These are phyloP conservation scores for Vimba vimba DNA, from an alignment of 2,113 vertebrate genomes.

Conservation along the genomic window DNA sequence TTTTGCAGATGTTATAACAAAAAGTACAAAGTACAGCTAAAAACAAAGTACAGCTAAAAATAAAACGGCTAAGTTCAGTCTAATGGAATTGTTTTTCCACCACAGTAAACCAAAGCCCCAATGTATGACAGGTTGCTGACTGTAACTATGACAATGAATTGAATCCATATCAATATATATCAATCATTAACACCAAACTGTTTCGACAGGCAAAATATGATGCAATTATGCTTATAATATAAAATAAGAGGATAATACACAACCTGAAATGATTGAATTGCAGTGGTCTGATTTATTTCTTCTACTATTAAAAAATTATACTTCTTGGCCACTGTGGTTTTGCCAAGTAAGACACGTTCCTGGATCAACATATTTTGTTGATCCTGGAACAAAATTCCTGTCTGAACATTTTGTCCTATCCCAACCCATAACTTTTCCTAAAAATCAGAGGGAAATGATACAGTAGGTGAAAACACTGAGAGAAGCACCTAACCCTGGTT, in stretches of 20 bases:
- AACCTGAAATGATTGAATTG: not conserved
- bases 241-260: not conserved
- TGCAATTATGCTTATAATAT: not conserved
- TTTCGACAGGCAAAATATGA: slow-evolving; percentile 5
- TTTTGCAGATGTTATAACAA: not conserved
- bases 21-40: not conserved
- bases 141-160: not conserved
- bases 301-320: not conserved
- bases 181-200: not conserved
- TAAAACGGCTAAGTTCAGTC: not conserved
- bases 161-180: slow-evolving; percentile 4
- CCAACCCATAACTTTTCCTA: no score
- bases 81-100: not conserved
- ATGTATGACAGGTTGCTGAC: not conserved
- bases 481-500: no score
- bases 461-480: no score
- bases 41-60: not conserved
- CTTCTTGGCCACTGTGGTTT: not conserved
- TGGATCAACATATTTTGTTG: no score
- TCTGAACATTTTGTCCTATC: no score
- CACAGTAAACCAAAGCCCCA: not conserved
- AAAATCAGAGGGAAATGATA: no score
- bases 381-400: no score
- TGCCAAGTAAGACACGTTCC: no score
- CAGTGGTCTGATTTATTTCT: not conserved